phyloP scores from a whole-genome alignment of 2,888 invertebrate species.

The Norana najaformis region DNA sequence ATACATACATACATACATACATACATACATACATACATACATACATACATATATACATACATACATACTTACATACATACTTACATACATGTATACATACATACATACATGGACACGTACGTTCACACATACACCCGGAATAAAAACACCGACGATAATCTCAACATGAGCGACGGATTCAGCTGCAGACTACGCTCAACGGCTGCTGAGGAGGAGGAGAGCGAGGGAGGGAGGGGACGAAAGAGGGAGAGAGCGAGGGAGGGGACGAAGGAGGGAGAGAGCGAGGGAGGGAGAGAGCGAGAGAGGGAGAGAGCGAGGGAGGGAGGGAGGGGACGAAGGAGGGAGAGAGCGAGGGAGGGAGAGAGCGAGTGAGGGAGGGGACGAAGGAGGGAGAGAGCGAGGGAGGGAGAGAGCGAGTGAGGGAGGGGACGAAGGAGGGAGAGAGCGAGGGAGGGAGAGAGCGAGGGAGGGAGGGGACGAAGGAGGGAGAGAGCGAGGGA shows the following conservation, averaged over 20 bases:
- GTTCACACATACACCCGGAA: not conserved
- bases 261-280: not conserved
- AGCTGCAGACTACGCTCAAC: not conserved
- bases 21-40: too few relatives aligned
- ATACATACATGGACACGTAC: not conserved
- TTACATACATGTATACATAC: too few relatives aligned
- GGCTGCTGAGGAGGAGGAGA: not conserved
- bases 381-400: not conserved
- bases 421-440: too few relatives aligned
- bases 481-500: not conserved
- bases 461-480: not conserved
- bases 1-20: too few relatives aligned
- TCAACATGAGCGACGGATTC: too few relatives aligned
- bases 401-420: not conserved
- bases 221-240: not conserved
- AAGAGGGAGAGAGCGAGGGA: not conserved
- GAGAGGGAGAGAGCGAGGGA: too few relatives aligned
- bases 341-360: not conserved
- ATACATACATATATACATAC: too few relatives aligned
- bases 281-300: not conserved
- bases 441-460: not conserved
- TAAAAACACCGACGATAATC: not conserved
- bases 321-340: not conserved
- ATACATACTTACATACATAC: too few relatives aligned
- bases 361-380: not conserved